Conservation (phyloP, 1,140 invertebrate genomes). For the Portunus trituberculatus region DNA sequence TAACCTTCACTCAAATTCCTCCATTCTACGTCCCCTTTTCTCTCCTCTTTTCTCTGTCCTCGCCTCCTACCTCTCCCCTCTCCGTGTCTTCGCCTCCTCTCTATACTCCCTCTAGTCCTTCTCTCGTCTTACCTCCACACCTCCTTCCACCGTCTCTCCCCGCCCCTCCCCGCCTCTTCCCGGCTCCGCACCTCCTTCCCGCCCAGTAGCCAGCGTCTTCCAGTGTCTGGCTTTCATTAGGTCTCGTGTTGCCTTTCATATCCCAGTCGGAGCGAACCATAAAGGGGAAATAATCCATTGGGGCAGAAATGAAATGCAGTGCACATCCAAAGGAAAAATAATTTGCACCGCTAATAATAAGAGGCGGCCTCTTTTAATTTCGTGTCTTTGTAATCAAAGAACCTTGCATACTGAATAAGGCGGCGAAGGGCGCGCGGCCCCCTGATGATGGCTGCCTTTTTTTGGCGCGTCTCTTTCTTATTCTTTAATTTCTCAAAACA, state of each 20-base stretch:
- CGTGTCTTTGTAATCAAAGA: conserved; percentile 75
- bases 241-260: conserved; percentile 46
- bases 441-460: not conserved
- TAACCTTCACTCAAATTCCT: not conserved
- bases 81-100: not conserved
- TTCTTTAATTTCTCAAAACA: not conserved
- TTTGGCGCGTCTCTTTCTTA: not conserved
- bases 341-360: conserved; percentile 76
- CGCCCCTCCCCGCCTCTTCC: not conserved
- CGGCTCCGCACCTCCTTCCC: not conserved
- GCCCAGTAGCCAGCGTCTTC: not conserved
- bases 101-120: not conserved
- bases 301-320: conserved; percentile 65
- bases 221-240: conserved; percentile 54
- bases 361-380: conserved; percentile 75
- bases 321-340: conserved; percentile 69
- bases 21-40: not conserved
- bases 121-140: not conserved
- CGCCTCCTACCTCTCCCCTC: not conserved
- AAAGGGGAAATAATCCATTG: conserved; percentile 62
- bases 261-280: conserved; percentile 52
- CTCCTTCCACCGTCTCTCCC: not conserved
- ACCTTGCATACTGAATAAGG: conserved; percentile 72
- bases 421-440: conserved; percentile 34
- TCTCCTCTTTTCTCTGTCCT: not conserved